Conservation (phyloP, 2,113 vertebrate species). For the Paratilapia polleni region DNA sequence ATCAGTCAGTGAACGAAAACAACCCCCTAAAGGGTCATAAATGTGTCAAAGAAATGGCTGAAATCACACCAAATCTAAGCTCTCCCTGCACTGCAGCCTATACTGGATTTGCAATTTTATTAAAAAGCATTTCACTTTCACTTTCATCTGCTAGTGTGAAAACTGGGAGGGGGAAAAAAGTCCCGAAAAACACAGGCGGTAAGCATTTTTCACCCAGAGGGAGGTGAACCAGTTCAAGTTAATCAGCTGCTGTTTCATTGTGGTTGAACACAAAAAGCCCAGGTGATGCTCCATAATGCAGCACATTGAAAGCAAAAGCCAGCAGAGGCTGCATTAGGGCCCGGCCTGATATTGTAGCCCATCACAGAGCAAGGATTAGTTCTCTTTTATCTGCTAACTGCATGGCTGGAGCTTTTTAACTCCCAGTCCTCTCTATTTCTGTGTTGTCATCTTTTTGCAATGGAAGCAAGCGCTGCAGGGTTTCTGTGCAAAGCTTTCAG, state of each 20-base stretch:
- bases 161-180: neutral
- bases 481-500: slow-evolving; percentile 24
- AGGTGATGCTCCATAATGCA: slow-evolving; percentile 51
- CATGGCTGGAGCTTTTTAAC: slow-evolving; percentile 48
- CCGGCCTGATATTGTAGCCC: slow-evolving; percentile 29
- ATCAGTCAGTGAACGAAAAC: neutral
- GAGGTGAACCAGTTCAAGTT: slow-evolving; percentile 21
- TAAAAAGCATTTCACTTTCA: neutral
- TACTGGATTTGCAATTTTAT: neutral
- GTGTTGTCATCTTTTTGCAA: slow-evolving; percentile 62
- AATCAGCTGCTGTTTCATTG: slow-evolving; percentile 39
- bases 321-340: slow-evolving; percentile 26
- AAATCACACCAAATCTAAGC: neutral
- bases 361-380: slow-evolving; percentile 71
- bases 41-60: neutral
- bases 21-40: neutral
- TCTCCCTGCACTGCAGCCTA: neutral
- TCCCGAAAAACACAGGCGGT: neutral
- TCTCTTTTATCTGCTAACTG: slow-evolving; percentile 64
- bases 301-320: slow-evolving; percentile 47
- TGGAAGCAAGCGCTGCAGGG: slow-evolving; percentile 53
- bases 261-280: slow-evolving; percentile 56
- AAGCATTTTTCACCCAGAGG: neutral
- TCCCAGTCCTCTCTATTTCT: slow-evolving; percentile 55
- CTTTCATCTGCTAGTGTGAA: neutral